A percentile compares a stretch with the other conserved stretches of the same genome.
These are phyloP conservation scores for Pachycephus smyrnensis DNA, from an alignment of 2,888 invertebrate genomes.

Conservation along the genomic window DNA sequence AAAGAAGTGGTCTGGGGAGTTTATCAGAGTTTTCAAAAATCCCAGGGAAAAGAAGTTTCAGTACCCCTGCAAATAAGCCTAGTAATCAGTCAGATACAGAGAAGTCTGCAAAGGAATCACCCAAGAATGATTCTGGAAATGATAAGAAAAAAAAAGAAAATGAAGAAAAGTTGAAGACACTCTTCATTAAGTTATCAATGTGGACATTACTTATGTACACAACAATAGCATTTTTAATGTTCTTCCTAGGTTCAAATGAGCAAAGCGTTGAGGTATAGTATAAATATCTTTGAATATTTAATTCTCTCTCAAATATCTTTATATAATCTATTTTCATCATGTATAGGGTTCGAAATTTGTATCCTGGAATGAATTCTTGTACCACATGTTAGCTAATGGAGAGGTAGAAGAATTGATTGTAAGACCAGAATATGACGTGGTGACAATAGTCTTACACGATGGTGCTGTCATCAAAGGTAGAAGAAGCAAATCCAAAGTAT, in stretches of 20 bases:
- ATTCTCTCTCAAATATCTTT: not conserved
- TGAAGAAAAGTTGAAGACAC: slow-evolving; percentile 29
- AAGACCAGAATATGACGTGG: slow-evolving; percentile 85
- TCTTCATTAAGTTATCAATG: slow-evolving; percentile 36
- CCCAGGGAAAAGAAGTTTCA: slow-evolving; percentile 36
- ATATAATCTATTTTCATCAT: slow-evolving; percentile 7
- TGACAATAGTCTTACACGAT: slow-evolving; percentile 85
- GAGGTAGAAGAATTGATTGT: slow-evolving; percentile 92
- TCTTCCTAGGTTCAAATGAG: slow-evolving; percentile 8
- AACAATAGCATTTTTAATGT: slow-evolving; percentile 26
- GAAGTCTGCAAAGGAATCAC: slow-evolving; percentile 23
- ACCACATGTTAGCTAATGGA: slow-evolving; percentile 93
- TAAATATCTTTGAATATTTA: not conserved
- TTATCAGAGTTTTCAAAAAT: not conserved
- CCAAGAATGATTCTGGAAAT: slow-evolving; percentile 36
- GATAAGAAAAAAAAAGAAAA: slow-evolving; percentile 42
- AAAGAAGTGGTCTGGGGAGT: slow-evolving; percentile 32
- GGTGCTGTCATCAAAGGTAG: slow-evolving; percentile 89
- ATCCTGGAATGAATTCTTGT: slow-evolving; percentile 97
- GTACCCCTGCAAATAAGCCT: slow-evolving; percentile 30
- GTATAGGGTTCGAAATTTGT: slow-evolving; percentile 64
- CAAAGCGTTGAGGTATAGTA: not conserved
- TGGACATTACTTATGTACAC: slow-evolving; percentile 27
- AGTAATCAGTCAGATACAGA: slow-evolving; percentile 24
- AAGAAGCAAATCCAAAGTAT: slow-evolving; percentile 76